Percentiles rank a stretch among this genome's conserved stretches.
phyloP scores from a whole-genome alignment of 2,888 invertebrate genomes.

The Myopa testacea region DNA sequence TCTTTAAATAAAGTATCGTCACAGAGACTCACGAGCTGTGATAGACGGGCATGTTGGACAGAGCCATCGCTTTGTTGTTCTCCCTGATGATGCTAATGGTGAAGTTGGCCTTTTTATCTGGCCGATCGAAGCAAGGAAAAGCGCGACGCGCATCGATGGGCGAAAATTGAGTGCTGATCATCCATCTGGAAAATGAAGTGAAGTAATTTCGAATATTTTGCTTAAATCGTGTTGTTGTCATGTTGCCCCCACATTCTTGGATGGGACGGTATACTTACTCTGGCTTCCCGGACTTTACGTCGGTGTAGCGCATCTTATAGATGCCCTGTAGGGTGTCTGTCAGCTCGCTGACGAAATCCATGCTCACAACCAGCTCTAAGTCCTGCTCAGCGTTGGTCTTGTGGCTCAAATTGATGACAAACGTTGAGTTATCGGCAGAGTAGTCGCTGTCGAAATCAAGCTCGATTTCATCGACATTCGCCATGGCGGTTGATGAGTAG shows the following conservation, averaged over 20 bases:
- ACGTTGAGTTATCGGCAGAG: conserved; percentile 62
- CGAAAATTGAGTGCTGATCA: conserved; percentile 85
- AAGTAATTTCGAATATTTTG: not conserved
- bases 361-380: conserved; percentile 68
- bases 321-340: conserved; percentile 72
- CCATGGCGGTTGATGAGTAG: conserved; percentile 5
- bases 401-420: conserved; percentile 56
- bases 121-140: conserved; percentile 91
- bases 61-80: conserved; percentile 65
- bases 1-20: not conserved
- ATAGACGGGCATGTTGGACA: conserved; percentile 76
- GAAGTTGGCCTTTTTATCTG: conserved; percentile 82
- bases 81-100: conserved; percentile 76
- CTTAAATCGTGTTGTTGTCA: too few relatives aligned
- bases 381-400: conserved; percentile 49
- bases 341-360: conserved; percentile 71
- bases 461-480: conserved; percentile 56
- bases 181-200: conserved; percentile 72
- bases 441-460: conserved; percentile 64
- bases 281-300: conserved; percentile 62
- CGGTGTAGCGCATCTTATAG: conserved; percentile 70
- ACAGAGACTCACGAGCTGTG: conserved; percentile 56
- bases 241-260: not conserved
- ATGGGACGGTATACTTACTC: conserved; percentile 62
- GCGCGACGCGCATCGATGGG: conserved; percentile 83